Evolutionary conservation across 2,888 invertebrate genomes (phyloP), one percentile per base, ranked within the genome.

Genomic region (Nomada goodeniana): DNA sequence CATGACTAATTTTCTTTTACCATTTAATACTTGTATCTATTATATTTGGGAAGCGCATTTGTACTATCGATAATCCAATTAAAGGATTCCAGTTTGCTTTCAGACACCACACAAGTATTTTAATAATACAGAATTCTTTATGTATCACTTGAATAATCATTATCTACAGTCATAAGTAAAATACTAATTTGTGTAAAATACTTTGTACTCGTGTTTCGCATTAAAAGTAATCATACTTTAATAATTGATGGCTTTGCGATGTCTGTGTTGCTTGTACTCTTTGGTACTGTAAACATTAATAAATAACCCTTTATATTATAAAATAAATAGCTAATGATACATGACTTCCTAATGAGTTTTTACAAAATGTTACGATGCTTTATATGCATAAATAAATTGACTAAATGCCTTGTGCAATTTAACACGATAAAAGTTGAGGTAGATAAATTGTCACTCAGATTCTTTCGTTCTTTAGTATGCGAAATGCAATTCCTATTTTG

Each of bases 391-490:
- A 36, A 36, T 36, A 36, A 36, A 36, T 36, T 36, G 36, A 36
- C 36, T 5, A 36, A 36, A 36, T 36, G 36, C 1, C 36, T 36
- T 36, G 9, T 42, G 72, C 36, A 42, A 60, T 78, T 53, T 71
- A 65, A 60, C 18, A 26, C 64, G 63, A 69, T 78, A 29, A 80
- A 69, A 52, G 72, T 76, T 69, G 82, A 88, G 86, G 86, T 83
- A 88, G 85, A 76, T 77, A 26, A 67, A 74, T 76, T 61, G 23
- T 53, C 20, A 53, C 44, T 36, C 13, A n/a, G 18, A 7, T 61
- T 20, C 15, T 61, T 52, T 52, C 9, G 23, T 50, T 11, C 13
- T 67, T 10, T 18, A 64, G 5, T 5, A 61, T 65, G 5, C 11
- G 52, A 15, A 15, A 55, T n/a, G 15, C 50, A 57, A 18, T 10